These are phyloP conservation scores for Hoplostethus atlanticus DNA, from an alignment of 2,797 vertebrate genomes.

Conservation along the genomic window DNA sequence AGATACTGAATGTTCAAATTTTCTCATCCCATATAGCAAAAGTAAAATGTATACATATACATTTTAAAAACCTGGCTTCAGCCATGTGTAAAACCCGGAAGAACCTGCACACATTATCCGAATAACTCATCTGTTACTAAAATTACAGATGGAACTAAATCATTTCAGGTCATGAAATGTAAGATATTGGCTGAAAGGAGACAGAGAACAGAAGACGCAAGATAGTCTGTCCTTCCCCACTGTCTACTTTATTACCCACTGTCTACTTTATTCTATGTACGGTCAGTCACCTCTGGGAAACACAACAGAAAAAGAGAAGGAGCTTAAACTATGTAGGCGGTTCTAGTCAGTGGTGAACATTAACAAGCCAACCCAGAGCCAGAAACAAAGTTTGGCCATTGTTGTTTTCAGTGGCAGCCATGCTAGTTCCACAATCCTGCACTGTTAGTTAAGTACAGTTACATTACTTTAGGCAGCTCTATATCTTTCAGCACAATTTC, in stretches of 20 bases:
- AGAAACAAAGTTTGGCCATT: slow-evolving; percentile 19
- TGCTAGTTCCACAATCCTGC: no score
- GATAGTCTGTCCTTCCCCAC: slow-evolving; percentile 53
- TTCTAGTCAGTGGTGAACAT: slow-evolving; percentile 61
- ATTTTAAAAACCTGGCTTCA: no score
- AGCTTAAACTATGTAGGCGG: slow-evolving; percentile 73
- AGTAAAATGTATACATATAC: background rate
- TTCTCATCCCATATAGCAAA: background rate
- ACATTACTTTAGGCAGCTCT: background rate
- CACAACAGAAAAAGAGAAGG: slow-evolving; percentile 76
- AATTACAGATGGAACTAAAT: no score
- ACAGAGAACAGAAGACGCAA: slow-evolving; percentile 52
- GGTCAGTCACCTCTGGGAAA: slow-evolving; percentile 76
- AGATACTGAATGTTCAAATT: background rate
- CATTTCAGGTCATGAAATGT: no score
- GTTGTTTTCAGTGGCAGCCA: slow-evolving; percentile 12
- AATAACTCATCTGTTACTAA: no score
- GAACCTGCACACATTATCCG: no score
- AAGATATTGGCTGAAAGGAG: slow-evolving; percentile 4
- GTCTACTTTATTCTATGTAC: slow-evolving; percentile 80
- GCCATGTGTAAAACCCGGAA: no score
- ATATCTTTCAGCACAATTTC: background rate
- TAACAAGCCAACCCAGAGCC: slow-evolving; percentile 65
- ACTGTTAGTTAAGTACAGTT: no score
- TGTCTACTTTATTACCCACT: slow-evolving; percentile 77